A percentile compares a stretch with the other conserved stretches of the same genome.
Conservation (phyloP, 2,797 vertebrate species). For the Malacoraja senta region DNA sequence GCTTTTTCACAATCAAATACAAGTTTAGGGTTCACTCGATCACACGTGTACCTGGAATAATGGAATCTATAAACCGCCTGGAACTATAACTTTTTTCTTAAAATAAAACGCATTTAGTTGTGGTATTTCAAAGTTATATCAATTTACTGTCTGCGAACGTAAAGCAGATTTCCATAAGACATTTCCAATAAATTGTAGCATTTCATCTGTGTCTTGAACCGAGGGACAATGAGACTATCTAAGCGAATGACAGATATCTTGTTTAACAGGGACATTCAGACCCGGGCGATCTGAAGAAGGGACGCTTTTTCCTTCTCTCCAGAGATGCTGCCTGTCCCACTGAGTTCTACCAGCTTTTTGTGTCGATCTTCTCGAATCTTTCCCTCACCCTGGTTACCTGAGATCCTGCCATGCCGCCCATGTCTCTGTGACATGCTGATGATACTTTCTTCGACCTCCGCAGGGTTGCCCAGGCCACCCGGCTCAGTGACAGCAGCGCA, state of each 20-base stretch:
- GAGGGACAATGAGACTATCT: too few species aligned
- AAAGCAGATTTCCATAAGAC: too few species aligned
- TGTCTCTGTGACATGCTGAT: background rate
- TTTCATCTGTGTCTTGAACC: too few species aligned
- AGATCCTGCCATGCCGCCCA: background rate
- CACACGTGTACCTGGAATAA: background rate
- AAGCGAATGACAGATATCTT: background rate
- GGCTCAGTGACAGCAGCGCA: background rate
- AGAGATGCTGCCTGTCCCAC: too few species aligned
- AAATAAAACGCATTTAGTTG: background rate
- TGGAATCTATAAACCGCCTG: background rate
- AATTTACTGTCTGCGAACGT: background rate
- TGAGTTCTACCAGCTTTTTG: too few species aligned
- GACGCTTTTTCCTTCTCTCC: too few species aligned
- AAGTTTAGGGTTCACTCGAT: background rate
- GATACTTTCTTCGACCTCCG: background rate
- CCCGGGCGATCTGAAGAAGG: background rate
- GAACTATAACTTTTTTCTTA: background rate
- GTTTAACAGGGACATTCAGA: background rate
- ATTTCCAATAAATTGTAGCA: background rate
- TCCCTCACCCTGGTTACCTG: background rate
- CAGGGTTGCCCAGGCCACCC: background rate
- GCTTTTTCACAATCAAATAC: background rate
- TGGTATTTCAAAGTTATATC: background rate
- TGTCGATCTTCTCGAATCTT: background rate